Evolutionary conservation across 1,140 invertebrate genomes (phyloP), one percentile per base, ranked within the genome.

Genomic region (Vanessa atalanta): DNA sequence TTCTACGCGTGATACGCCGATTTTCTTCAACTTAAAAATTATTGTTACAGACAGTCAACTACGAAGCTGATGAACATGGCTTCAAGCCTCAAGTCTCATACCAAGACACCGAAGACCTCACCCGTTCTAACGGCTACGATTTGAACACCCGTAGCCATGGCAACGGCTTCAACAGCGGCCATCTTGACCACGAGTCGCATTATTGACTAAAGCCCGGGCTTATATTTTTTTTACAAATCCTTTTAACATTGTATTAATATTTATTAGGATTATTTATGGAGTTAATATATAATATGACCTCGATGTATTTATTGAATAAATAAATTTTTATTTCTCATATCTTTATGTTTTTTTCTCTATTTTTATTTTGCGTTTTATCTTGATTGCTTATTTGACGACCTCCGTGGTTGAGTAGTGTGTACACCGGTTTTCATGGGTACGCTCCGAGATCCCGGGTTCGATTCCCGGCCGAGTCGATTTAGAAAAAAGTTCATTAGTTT

Each of bases 1-100:
- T 31, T 31, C 3, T 6, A 31, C 6, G 20, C 20, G 20, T 31
- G 26, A 31, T 4, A 31, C 6, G 26, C 1, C 26, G n/a, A 31
- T 31, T 31, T 31, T 31, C 26, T 43, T 5, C 6, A 43, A 43
- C 6, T 43, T 43, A 43, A 15, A 16, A 37, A 43, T 37, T 69
- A 75, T 79, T 20, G 73, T 85, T 84, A 14, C 94, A 95, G 93
- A 95, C 95, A 64, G 96, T 97, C 4, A 95, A 95, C 77, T 97
- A 97, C 86, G 94, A 95, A 83, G 96, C 96, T 15, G 96, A 97
- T 77, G 93, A 94, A 75, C 93, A 95, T 66, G 97, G 96, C 16
- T 97, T 96, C 91, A 96, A 95, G 80, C 96, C 96, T 1, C 95
- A 94, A 76, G 95, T 97, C 79, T 94, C 94, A 43, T 90, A 90